A percentile compares a stretch with the other conserved stretches of the same genome.
phyloP scores from a whole-genome alignment of 2,797 vertebrate genomes.

The Oreortyx pictus region DNA sequence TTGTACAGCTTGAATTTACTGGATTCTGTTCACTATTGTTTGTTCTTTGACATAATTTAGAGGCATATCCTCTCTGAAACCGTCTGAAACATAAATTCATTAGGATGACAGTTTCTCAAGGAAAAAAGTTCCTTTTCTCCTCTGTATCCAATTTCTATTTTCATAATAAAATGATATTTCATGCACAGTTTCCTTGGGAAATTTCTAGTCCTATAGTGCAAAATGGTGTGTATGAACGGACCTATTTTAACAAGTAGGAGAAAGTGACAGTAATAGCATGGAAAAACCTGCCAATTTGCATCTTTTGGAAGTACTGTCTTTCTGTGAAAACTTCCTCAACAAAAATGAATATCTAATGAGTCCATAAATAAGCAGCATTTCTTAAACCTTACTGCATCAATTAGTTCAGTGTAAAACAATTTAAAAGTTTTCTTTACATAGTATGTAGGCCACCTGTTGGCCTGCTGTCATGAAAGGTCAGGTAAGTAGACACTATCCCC shows the following conservation, averaged over 20 bases:
- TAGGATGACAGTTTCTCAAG: neutral
- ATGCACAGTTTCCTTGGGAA: neutral
- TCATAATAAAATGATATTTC: neutral
- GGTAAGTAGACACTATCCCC: neutral
- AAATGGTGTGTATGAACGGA: neutral
- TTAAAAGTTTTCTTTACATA: neutral
- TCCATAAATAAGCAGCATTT: neutral
- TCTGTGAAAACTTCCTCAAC: neutral
- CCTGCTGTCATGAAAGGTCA: neutral
- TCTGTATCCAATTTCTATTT: neutral
- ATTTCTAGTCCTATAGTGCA: neutral
- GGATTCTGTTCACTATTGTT: neutral
- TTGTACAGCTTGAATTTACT: neutral
- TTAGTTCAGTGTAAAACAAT: neutral
- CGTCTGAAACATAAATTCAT: neutral
- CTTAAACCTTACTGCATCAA: neutral
- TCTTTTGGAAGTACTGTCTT: neutral
- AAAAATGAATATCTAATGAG: neutral
- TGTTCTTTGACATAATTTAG: neutral
- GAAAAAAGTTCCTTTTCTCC: neutral
- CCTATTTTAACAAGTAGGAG: neutral
- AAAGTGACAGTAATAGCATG: neutral
- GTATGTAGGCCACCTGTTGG: fast-evolving
- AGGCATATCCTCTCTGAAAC: neutral
- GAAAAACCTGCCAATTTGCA: neutral